A percentile compares a stretch with the other conserved stretches of the same genome.
These are phyloP conservation scores for Bombyx mandarina DNA, from an alignment of 1,140 invertebrate species.

Conservation along the genomic window DNA sequence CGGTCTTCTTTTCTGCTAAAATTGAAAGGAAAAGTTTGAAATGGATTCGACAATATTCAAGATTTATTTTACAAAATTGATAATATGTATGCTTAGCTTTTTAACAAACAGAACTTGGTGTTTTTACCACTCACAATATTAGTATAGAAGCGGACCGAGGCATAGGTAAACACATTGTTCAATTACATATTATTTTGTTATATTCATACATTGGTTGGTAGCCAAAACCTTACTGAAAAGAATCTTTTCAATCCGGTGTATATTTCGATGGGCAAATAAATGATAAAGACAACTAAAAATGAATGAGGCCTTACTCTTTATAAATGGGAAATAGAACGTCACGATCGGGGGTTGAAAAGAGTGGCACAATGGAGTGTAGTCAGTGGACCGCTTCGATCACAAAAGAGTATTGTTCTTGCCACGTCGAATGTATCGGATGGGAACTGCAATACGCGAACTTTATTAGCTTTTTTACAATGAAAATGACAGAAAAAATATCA, in stretches of 20 bases:
- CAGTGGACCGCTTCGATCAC: constrained; percentile 33
- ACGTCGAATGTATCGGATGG: constrained; percentile 52
- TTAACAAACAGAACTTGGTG: too few species aligned
- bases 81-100: too few species aligned
- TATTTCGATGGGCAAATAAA: constrained; percentile 19
- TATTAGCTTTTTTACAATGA: constrained; percentile 20
- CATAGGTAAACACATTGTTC: not conserved
- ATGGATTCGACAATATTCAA: too few species aligned
- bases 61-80: too few species aligned
- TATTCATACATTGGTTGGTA: not conserved
- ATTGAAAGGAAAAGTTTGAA: too few species aligned
- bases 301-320: constrained; percentile 20
- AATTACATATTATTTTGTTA: constrained; percentile 15
- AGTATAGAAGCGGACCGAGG: too few species aligned
- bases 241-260: constrained; percentile 1
- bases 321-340: constrained; percentile 41
- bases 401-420: constrained; percentile 58
- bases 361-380: constrained; percentile 24
- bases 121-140: too few species aligned
- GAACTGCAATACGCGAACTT: constrained; percentile 34
- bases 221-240: too few species aligned
- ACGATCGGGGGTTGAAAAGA: constrained; percentile 42
- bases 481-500: not conserved
- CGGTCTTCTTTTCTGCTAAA: too few species aligned
- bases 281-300: constrained; percentile 20